Evolutionary conservation across 1,140 invertebrate genomes (phyloP), one percentile per base, ranked within the genome.

Genomic region (Trichonephila clavipes): DNA sequence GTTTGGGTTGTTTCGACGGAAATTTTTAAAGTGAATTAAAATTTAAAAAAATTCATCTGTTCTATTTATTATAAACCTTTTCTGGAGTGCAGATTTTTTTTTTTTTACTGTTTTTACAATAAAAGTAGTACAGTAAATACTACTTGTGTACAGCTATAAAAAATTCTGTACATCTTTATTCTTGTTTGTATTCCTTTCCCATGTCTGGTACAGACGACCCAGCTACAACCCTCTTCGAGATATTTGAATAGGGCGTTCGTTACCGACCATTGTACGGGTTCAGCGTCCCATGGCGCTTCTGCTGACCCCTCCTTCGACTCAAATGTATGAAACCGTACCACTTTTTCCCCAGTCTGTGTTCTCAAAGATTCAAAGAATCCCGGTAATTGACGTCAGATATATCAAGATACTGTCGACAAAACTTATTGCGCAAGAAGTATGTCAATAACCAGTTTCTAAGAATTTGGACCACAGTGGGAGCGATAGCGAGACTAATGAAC

Each of bases 341-440:
- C 58, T 34, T 85, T 59, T 85, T 85, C 51, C 44, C 10, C n/a
- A 88, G 86, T 51, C 86, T 34, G 59, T 34, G 18, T 64, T 64
- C 86, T 62, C 61, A 62, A 19, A 88, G 61, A 19, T 88, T 64
- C 51, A 88, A 88, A 88, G 86, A 88, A 61, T 64, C 61, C 62
- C 34, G 16, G 86, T 88, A 88, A 88, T 88, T 88, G 86, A 88
- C 61, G 61, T 62, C 81, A 44, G 81, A 83, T 83, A 58, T 83
- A 83, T 83, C 86, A 62, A 62, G 86, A 34, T 64, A 44, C 58
- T 85, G 82, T 85, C 82, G 82, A 58, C 82, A 58, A 85, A 85
- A 85, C 51, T 85, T 85, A 59, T 28, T 85, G 82, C 82, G 21
- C 82, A 85, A 85, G 58, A 85, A 85, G 82, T 85, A 85, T 85